phyloP scores from a whole-genome alignment of 2,113 vertebrate genomes.

The Pteronura brasiliensis region DNA sequence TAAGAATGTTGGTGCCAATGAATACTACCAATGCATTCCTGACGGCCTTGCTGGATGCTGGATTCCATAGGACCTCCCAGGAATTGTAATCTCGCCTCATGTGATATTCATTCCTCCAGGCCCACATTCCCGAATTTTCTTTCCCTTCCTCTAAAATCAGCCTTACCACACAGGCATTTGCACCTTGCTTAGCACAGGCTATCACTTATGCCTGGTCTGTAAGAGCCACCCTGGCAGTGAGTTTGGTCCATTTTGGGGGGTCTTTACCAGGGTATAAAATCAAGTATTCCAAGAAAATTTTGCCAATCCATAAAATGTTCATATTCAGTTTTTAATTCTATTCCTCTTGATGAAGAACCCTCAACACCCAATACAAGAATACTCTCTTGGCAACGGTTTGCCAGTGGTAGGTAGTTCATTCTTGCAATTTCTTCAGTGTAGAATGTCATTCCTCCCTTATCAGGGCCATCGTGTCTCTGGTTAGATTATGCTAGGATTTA shows the following conservation, averaged over 20 bases:
- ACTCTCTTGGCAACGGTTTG: not conserved
- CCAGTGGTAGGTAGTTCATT: not conserved
- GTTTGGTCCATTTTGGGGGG: not conserved
- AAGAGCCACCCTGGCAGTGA: not conserved
- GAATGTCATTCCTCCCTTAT: not conserved
- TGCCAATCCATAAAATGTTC: not conserved
- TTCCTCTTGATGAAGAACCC: not conserved
- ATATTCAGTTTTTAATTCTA: not conserved
- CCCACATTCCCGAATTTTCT: not conserved
- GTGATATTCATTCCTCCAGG: not conserved
- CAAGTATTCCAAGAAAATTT: not conserved
- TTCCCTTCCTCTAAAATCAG: not conserved
- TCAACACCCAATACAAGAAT: not conserved
- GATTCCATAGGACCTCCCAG: not conserved
- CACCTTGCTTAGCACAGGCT: not conserved
- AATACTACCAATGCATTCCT: not conserved
- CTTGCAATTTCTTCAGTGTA: not conserved
- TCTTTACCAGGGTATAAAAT: not conserved
- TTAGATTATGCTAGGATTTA: not conserved
- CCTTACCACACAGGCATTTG: not conserved
- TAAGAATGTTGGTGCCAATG: not conserved
- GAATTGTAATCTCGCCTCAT: not conserved
- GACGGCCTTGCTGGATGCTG: not conserved
- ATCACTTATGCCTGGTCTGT: not conserved
- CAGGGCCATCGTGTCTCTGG: not conserved